These are phyloP conservation scores for Equus quagga DNA, from an alignment of 2,113 vertebrate species.

Conservation along the genomic window DNA sequence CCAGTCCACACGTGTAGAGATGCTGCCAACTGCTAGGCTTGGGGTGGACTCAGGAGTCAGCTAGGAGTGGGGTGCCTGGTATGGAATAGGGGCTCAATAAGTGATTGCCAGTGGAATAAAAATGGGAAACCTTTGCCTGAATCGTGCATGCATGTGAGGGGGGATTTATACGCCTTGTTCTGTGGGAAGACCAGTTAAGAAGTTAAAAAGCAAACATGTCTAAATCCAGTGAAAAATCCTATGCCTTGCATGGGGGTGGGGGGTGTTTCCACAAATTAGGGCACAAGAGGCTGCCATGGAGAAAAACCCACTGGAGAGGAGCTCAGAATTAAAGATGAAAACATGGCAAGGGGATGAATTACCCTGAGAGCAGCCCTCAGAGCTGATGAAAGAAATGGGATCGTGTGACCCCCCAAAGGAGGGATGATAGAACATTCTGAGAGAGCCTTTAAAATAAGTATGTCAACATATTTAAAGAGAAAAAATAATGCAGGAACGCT, in stretches of 20 bases:
- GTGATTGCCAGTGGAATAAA: too few relatives aligned
- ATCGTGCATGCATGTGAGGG: fast-evolving
- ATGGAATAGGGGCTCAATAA: fast-evolving
- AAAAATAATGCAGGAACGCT: background rate
- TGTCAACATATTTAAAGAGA: background rate
- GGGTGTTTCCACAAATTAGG: background rate
- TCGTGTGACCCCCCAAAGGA: fast-evolving
- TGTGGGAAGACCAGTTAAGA: background rate
- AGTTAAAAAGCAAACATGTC: background rate
- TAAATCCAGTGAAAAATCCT: too few relatives aligned
- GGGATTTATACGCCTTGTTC: background rate
- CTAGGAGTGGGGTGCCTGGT: background rate
- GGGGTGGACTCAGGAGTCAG: background rate
- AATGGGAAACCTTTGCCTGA: background rate
- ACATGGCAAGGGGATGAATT: background rate
- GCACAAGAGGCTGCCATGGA: background rate
- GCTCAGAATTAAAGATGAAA: background rate
- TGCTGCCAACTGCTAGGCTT: too few relatives aligned
- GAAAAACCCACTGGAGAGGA: background rate
- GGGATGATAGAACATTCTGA: background rate
- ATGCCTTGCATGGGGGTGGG: background rate
- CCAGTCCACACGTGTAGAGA: too few relatives aligned
- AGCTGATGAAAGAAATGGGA: background rate
- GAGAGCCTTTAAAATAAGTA: background rate
- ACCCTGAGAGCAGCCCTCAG: background rate